Evolutionary conservation across 2,797 vertebrate genomes (phyloP).

Genomic region (Holocentrus rufus): DNA sequence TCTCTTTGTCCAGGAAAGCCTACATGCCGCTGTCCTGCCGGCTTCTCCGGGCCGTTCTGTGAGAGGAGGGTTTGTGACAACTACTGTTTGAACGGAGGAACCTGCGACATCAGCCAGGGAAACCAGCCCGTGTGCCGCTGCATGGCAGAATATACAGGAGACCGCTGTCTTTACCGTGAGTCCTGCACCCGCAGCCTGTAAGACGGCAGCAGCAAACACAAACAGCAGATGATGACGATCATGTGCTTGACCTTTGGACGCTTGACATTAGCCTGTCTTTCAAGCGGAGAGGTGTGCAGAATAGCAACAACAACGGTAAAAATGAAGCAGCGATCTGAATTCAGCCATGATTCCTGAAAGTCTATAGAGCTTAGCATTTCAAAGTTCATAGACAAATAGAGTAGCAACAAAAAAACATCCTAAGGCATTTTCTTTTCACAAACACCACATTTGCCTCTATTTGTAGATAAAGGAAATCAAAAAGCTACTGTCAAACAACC

Average conservation of each 20-base stretch:
- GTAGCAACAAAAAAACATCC: conserved; percentile 57
- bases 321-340: conserved; percentile 44
- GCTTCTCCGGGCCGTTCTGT: conserved; percentile 94
- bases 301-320: conserved; percentile 13
- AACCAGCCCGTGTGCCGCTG: conserved; percentile 95
- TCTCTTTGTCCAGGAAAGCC: conserved; percentile 84
- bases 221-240: conserved; percentile 3
- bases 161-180: conserved; percentile 96
- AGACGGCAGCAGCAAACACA: conserved; percentile 7
- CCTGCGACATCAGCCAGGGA: conserved; percentile 90
- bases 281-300: not conserved
- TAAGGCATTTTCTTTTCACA: conserved; percentile 54
- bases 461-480: conserved; percentile 68
- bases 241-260: conserved; percentile 9
- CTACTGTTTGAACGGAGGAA: conserved; percentile 93
- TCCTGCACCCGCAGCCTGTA: conserved; percentile 38
- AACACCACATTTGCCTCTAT: conserved; percentile 58
- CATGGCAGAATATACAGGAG: conserved; percentile 91
- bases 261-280: conserved; percentile 34
- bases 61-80: conserved; percentile 89
- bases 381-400: conserved; percentile 28
- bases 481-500: conserved; percentile 68
- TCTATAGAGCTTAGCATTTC: conserved; percentile 40
- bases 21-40: conserved; percentile 90
- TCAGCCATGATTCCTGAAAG: conserved; percentile 29